Conservation (phyloP, 2,113 vertebrate genomes). For the Paralichthys olivaceus region DNA sequence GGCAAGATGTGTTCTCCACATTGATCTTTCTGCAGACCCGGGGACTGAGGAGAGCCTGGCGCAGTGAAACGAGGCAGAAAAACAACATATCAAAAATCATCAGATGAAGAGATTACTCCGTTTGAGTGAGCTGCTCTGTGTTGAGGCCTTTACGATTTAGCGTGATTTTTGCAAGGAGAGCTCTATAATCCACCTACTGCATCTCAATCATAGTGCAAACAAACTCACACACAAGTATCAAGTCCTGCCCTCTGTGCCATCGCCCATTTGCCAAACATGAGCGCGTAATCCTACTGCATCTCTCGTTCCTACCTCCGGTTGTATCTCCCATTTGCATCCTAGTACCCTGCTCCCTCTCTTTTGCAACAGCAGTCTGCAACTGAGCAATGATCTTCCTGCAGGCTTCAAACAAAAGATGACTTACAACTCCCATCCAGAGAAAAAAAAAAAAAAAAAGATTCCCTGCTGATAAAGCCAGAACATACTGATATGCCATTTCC, state of each 20-base stretch:
- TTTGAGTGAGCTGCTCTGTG: constrained; percentile 62
- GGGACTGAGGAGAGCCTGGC: constrained; percentile 67
- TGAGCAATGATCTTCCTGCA: constrained; percentile 43
- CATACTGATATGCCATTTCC: constrained; percentile 63
- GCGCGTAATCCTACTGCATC: constrained; percentile 57
- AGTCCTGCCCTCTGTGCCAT: constrained; percentile 47
- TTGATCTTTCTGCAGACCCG: constrained; percentile 76
- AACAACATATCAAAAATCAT: constrained; percentile 77
- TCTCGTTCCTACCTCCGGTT: constrained; percentile 35
- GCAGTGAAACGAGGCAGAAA: constrained; percentile 73
- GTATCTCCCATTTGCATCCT: constrained; percentile 24
- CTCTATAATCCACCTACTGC: constrained; percentile 66
- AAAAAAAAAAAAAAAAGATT: constrained; percentile 19
- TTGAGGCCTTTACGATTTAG: constrained; percentile 60
- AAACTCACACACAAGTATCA: constrained; percentile 46
- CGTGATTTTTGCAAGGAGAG: constrained; percentile 45
- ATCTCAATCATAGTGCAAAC: constrained; percentile 63
- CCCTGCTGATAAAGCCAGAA: constrained; percentile 35
- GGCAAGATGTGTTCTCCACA: constrained; percentile 76
- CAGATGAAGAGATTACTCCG: constrained; percentile 76
- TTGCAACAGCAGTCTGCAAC: constrained; percentile 33
- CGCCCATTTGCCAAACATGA: constrained; percentile 60
- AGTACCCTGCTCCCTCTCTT: constrained; percentile 8
- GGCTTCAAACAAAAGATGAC: constrained; percentile 52
- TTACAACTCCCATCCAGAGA: constrained; percentile 34